These are phyloP conservation scores for Boloria euphrosyne DNA, from an alignment of 2,888 invertebrate genomes.

Conservation along the genomic window DNA sequence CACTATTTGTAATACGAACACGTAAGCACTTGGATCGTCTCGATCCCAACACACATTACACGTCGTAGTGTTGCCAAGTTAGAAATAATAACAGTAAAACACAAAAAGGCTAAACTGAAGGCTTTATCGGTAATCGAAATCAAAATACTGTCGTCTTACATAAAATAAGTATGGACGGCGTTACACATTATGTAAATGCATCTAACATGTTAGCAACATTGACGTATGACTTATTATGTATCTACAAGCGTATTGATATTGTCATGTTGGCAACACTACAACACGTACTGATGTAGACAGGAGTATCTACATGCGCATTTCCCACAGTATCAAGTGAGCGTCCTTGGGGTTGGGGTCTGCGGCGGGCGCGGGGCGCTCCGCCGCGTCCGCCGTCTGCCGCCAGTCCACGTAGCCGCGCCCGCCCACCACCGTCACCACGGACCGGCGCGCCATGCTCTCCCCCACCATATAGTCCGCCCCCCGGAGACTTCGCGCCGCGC, in stretches of 20 bases:
- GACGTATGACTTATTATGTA: not conserved
- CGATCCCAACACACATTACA: not conserved
- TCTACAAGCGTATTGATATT: conserved; percentile 50
- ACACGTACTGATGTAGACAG: not conserved
- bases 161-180: conserved; percentile 9
- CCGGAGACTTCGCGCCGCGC: conserved; percentile 67
- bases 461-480: conserved; percentile 71
- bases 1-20: conserved; percentile 24
- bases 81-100: not conserved
- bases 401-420: conserved; percentile 94
- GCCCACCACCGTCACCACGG: conserved; percentile 92
- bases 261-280: not conserved
- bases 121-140: not conserved
- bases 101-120: not conserved
- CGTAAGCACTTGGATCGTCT: not conserved
- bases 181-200: not conserved
- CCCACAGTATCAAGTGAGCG: conserved; percentile 95
- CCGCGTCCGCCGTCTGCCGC: conserved; percentile 87
- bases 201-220: not conserved
- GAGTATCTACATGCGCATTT: conserved; percentile 75
- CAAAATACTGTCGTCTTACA: not conserved
- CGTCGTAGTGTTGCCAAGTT: not conserved
- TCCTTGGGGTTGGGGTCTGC: conserved; percentile 90
- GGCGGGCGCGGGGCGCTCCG: conserved; percentile 78
- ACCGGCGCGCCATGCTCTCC: conserved; percentile 83